Base-by-base conservation (phyloP, 2,888 invertebrate genomes). In the Xestia ashworthii region DNA sequence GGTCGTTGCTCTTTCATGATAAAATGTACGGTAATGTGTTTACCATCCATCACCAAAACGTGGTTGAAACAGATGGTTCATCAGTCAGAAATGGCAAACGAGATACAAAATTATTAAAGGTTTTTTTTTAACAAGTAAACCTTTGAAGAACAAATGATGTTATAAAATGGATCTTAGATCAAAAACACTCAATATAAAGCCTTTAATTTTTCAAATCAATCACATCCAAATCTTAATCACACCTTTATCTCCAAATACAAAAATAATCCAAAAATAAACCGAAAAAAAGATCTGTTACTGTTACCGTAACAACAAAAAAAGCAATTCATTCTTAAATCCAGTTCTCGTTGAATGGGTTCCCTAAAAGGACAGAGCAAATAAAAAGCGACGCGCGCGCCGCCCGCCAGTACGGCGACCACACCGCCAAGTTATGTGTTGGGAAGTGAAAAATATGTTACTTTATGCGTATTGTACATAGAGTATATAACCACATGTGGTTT, bases 311-410 rank as follows among this genome's bases (percentile, higher is more conserved):
- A 81, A 82, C 73, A 74, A 84, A 83, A 84, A 32, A 60, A 84
- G 81, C 77, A 41, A 81, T 83, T 83, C 84, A 84, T 83, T 82
- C 81, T 87, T 82, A 79, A 86, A 88, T 89, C 91, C 90, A 84
- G 91, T 89, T 89, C 82, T 80, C 83, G 82, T 88, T 88, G 88
- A 90, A 90, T 88, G 89, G 78, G 71, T 71, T 85, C 86, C 86
- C 84, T 85, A 88, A 81, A 89, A 89, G 87, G 87, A 84, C 72
- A 78, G 76, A 66, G 74, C 71, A 85, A 83, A 85, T 82, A 87
- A 87, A 88, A 88, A 87, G 72, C 71, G 68, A 82, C 86, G 86
- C 80, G 55, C 64, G 84, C 78, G 88, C 88, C 79, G 46, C 55
- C 88, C 79, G 46, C 55, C 70, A 74, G 67, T 74, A 71, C 64